Percentiles rank a stretch among this genome's conserved stretches.
Evolutionary conservation across 2,113 vertebrate species (phyloP).

Genomic region (Spea bombifrons): DNA sequence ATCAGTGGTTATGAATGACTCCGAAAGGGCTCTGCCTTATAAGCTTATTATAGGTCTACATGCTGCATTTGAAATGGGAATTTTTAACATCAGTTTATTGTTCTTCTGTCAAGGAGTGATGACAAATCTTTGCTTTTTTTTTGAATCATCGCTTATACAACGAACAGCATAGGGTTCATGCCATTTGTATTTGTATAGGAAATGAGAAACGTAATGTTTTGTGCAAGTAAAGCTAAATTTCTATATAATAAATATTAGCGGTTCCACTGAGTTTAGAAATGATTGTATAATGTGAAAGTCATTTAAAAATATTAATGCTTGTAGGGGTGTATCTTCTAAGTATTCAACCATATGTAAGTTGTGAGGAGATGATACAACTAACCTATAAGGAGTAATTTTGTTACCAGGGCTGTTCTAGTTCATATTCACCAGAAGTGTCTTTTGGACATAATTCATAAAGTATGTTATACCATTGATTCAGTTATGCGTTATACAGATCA

Average conservation of each 20-base stretch:
- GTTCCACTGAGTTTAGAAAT: constrained; percentile 13
- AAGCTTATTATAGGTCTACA: constrained; percentile 7
- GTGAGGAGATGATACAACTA: no score
- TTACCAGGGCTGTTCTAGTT: no score
- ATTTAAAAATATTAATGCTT: neutral
- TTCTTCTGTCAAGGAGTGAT: constrained; percentile 5
- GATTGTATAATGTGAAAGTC: constrained; percentile 16
- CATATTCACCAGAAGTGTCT: no score
- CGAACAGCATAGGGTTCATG: constrained; percentile 1
- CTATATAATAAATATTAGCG: no score
- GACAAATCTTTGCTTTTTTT: constrained; percentile 22
- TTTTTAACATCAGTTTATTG: constrained; percentile 8
- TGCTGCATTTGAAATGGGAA: constrained; percentile 12
- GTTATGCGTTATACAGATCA: no score
- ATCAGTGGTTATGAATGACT: neutral
- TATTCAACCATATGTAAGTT: no score
- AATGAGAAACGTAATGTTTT: constrained; percentile 9
- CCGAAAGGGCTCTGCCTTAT: neutral
- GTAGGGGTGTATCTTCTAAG: no score
- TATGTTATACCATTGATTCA: no score
- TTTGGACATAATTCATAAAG: no score
- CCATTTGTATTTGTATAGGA: constrained; percentile 37
- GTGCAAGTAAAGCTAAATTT: no score
- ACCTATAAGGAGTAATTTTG: no score
- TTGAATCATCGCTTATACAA: constrained; percentile 27